phyloP scores from a whole-genome alignment of 2,888 invertebrate genomes.

The Leptarthrus brevirostris region DNA sequence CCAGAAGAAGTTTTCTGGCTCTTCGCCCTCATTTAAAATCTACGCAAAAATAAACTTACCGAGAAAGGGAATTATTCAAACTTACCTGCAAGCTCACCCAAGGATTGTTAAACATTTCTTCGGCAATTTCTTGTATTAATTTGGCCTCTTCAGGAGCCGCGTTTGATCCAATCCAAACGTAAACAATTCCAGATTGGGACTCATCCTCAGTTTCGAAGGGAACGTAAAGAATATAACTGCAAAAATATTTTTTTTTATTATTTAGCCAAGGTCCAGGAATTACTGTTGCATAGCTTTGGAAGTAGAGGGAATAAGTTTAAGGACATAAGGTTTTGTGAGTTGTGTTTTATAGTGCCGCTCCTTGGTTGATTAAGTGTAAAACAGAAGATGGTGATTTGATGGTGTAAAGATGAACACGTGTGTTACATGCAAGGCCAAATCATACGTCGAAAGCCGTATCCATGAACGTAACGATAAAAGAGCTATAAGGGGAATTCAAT shows the following conservation, averaged over 20 bases:
- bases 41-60: conserved; percentile 65
- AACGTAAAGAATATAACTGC: conserved; percentile 90
- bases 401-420: no score
- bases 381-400: no score
- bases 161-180: conserved; percentile 94
- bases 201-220: conserved; percentile 89
- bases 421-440: no score
- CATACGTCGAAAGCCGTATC: no score
- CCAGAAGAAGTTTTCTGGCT: conserved; percentile 99
- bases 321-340: no score
- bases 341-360: no score
- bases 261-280: no score
- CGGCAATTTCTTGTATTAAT: conserved; percentile 90
- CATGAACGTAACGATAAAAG: no score
- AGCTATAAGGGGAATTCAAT: no score
- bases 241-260: conserved; percentile 55
- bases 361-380: no score
- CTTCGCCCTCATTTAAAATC: conserved; percentile 92
- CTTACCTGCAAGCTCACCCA: conserved; percentile 81
- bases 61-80: neutral
- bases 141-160: conserved; percentile 86
- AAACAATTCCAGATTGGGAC: conserved; percentile 86
- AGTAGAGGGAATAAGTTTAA: no score
- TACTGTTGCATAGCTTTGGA: no score
- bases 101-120: conserved; percentile 88